Percentiles rank a stretch among this genome's conserved stretches.
phyloP scores from a whole-genome alignment of 2,888 invertebrate species.

The Leptarthrus brevirostris region DNA sequence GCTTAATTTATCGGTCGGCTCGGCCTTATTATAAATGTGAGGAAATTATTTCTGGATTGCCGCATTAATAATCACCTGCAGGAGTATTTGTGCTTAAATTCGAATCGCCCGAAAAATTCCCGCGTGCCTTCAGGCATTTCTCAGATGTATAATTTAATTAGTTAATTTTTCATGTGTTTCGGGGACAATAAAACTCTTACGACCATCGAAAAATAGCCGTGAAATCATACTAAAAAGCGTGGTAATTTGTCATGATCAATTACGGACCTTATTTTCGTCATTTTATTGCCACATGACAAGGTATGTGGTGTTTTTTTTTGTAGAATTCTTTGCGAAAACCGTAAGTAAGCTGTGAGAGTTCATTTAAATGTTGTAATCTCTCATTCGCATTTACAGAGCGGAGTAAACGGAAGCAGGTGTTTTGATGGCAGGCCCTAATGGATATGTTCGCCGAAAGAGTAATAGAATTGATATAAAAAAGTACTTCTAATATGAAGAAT shows the following conservation, averaged over 20 bases:
- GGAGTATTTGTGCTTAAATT: slow-evolving; percentile 32
- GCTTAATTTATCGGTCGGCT: slow-evolving; percentile 49
- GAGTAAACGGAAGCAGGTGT: too few species aligned
- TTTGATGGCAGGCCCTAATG: too few species aligned
- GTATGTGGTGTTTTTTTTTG: background rate
- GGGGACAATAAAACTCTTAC: slow-evolving; percentile 45
- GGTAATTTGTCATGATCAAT: slow-evolving; percentile 29
- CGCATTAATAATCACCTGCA: slow-evolving; percentile 49
- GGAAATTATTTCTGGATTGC: slow-evolving; percentile 52
- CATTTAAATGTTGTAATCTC: too few species aligned
- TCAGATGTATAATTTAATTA: slow-evolving; percentile 50
- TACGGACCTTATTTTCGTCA: background rate
- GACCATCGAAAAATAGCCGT: slow-evolving; percentile 21
- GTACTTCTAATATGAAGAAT: too few species aligned
- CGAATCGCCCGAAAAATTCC: background rate
- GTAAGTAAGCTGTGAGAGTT: too few species aligned
- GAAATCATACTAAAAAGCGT: slow-evolving; percentile 29
- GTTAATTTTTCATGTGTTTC: slow-evolving; percentile 50
- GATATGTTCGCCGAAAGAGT: too few species aligned
- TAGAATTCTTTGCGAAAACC: too few species aligned
- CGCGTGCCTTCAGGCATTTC: slow-evolving; percentile 25
- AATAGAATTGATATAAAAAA: too few species aligned
- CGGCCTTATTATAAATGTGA: slow-evolving; percentile 51
- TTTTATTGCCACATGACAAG: background rate
- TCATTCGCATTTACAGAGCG: too few species aligned